Evolutionary conservation across 92 coral and sea anemone genomes (phyloP), one percentile per base, ranked within the genome.

Genomic region (Palythoa grandis): DNA sequence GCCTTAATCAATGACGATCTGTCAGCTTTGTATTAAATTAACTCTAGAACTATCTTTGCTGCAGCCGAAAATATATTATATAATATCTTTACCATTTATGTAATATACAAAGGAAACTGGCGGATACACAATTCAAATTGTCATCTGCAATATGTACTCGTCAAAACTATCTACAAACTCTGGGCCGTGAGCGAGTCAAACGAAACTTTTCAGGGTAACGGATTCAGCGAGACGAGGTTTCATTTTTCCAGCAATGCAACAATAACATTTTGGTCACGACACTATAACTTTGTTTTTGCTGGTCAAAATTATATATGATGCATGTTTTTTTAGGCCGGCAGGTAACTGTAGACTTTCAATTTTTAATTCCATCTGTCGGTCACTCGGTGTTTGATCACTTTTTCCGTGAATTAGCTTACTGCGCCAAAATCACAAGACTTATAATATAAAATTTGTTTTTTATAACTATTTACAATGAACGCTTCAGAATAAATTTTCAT

Each of bases 181-280:
- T 43, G 0, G 50, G 50, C 7, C 0, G 35, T 29, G 0, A 29
- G 35, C 35, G 35, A 29, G 35, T 29, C 35, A 29, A 29, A 29
- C 35, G 35, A 29, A 29, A 29, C 35, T 29, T 29, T 29, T 29
- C 35, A 29, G 1, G 35, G 35, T 29, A 43, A 43, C 6, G 9
- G 6, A 43, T 43, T 43, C 50, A 43, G 1, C 0, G 9, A 43
- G 50, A 43, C 50, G 50, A 43, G 50, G 50, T 4, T 43, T 43
- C 7, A 43, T 43, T 43, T 43, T 8, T 5, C 50, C 50, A 43
- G 50, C 50, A 43, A 43, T 43, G 63, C 25, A 75, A 75, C 79
- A 75, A 75, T 52, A 52, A 22, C 60, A 52, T 43, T 75, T 43
- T 23, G n/a, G 79, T 75, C 65, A 75, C 79, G 79, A 75, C 38